Base-by-base conservation (phyloP, 2,113 vertebrate genomes). In the Desmodus rotundus region DNA sequence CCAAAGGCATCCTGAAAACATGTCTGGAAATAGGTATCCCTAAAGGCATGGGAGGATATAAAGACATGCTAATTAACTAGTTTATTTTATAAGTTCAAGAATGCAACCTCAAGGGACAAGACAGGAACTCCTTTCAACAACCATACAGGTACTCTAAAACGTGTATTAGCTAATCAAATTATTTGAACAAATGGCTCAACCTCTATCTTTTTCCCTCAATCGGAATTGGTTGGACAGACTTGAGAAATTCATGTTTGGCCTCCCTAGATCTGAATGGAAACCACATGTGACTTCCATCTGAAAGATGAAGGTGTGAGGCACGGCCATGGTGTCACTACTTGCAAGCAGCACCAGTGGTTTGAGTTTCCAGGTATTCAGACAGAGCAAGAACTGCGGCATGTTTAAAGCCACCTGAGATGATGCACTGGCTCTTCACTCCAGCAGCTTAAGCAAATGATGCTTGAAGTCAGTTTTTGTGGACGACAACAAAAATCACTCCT, bases 41-140 rank as follows among this genome's bases (percentile, higher is more conserved):
- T 74, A 65, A 83, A 94, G 26, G 33, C 6, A 6, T 33, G 22
- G 54, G 28, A 74, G 38, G 52, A 3, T 58, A 87, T 33, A 93
- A 93, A 94, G 67, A n/a, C 17, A 52, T 1, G 7, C 91, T 88
- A 61, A 56, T 47, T 43, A 58, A 50, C 78, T 65, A 8, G 24
- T 95, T 93, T 92, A 56, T 74, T 97, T 91, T 54, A 93, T 43
- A 94, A 83, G 31, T 94, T 97, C 89, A 87, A 84, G 50, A 93
- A 65, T 50, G 33, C 50, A 67, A 14, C 15, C 43, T 63, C 14
- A 1, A 63, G 43, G 7, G 73, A 89, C 96, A 88, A 96, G 76
- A 89, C 4, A 84, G 43, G 13, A 76, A 78, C 65, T 84, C 38
- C 72, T 83, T 92, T 77, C 58, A 68, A 47, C 47, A 38, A 43